Evolutionary conservation across 2,797 vertebrate species (phyloP).

Genomic region (Pseudomugil tenellus): DNA sequence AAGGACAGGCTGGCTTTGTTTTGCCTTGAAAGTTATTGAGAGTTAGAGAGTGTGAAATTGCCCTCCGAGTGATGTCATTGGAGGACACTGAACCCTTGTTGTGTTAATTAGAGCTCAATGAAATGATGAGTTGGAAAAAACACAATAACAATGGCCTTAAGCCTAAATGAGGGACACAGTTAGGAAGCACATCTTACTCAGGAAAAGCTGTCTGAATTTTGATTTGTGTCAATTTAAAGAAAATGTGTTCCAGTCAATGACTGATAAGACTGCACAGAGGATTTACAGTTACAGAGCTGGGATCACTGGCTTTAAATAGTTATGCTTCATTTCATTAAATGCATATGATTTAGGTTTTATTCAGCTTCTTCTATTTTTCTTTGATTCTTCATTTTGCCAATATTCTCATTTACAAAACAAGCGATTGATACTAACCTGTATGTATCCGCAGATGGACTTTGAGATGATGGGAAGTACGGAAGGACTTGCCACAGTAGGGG

Average conservation of each 20-base stretch:
- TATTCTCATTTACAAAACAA: conserved; percentile 41
- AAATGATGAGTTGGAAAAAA: conserved; percentile 64
- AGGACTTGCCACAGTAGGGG: conserved; percentile 97
- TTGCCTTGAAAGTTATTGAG: conserved; percentile 71
- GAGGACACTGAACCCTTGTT: conserved; percentile 77
- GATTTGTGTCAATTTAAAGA: conserved; percentile 34
- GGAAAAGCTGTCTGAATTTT: conserved; percentile 37
- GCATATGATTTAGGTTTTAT: neutral
- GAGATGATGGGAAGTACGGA: conserved; percentile 98
- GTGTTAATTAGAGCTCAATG: conserved; percentile 75
- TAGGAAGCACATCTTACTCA: conserved; percentile 25
- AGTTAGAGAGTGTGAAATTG: conserved; percentile 77
- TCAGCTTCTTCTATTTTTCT: neutral
- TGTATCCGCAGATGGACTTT: conserved; percentile 99
- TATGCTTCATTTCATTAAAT: conserved; percentile 1
- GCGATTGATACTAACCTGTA: conserved; percentile 89
- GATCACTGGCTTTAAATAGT: conserved; percentile 40
- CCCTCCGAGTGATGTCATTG: conserved; percentile 76
- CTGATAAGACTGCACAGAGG: conserved; percentile 8
- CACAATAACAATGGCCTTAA: conserved; percentile 52
- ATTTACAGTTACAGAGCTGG: conserved; percentile 36
- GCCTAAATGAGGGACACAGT: conserved; percentile 59
- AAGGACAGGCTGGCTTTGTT: conserved; percentile 73
- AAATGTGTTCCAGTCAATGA: conserved; percentile 13
- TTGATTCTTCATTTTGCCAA: neutral